These are phyloP conservation scores for Andrena cerasifolii DNA, from an alignment of 1,140 invertebrate genomes.

Conservation along the genomic window DNA sequence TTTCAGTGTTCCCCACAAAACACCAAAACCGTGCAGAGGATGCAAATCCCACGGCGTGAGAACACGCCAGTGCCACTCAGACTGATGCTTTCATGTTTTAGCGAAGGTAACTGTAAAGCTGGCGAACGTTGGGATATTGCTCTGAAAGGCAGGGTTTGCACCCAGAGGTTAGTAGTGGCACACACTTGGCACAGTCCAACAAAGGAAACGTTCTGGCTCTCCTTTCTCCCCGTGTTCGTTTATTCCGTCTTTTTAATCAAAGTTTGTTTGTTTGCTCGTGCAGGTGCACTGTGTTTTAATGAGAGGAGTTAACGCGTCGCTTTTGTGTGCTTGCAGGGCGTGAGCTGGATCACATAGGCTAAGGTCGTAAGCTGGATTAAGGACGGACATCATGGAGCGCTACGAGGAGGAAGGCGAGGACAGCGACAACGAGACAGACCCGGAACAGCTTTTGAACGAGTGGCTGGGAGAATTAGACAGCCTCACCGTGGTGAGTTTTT, in stretches of 20 bases:
- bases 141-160: too few relatives aligned
- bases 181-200: too few relatives aligned
- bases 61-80: too few relatives aligned
- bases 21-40: too few relatives aligned
- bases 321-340: slow-evolving; percentile 29
- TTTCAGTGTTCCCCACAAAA: too few relatives aligned
- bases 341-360: slow-evolving; percentile 3
- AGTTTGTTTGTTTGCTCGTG: background rate
- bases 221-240: too few relatives aligned
- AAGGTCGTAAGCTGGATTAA: slow-evolving; percentile 45
- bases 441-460: slow-evolving; percentile 85
- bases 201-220: too few relatives aligned
- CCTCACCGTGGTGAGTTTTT: slow-evolving; percentile 85
- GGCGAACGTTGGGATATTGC: too few relatives aligned
- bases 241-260: background rate
- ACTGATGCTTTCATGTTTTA: too few relatives aligned
- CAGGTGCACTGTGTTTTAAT: background rate
- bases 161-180: too few relatives aligned
- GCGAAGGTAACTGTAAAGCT: too few relatives aligned
- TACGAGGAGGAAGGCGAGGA: slow-evolving; percentile 81
- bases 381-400: slow-evolving; percentile 73
- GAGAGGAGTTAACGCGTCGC: slow-evolving; percentile 18
- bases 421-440: slow-evolving; percentile 83
- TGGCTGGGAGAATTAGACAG: slow-evolving; percentile 87
- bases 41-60: too few relatives aligned